These are phyloP conservation scores for Potorous gilbertii DNA, from an alignment of 2,797 vertebrate species.

Conservation along the genomic window DNA sequence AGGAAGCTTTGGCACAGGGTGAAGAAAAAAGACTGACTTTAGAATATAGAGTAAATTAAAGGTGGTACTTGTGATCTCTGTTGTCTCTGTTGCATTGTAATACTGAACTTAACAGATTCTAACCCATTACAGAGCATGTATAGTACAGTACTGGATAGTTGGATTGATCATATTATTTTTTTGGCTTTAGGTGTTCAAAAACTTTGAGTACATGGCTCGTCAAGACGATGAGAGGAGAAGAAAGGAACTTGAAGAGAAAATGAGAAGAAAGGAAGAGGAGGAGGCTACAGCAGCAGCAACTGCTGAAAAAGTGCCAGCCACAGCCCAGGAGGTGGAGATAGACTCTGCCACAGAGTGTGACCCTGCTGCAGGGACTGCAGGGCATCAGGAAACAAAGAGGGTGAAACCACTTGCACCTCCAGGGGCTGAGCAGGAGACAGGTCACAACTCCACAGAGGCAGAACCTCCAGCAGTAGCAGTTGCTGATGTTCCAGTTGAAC, in stretches of 20 bases:
- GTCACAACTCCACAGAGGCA: not conserved
- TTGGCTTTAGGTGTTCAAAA: slow-evolving; percentile 88
- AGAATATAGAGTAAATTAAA: not conserved
- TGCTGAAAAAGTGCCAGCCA: slow-evolving; percentile 81
- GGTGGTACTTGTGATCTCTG: not conserved
- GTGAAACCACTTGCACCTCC: not conserved
- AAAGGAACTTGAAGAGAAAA: slow-evolving; percentile 84
- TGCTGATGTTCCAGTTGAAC: slow-evolving; percentile 20
- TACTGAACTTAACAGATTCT: not conserved
- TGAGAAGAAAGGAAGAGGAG: slow-evolving; percentile 83
- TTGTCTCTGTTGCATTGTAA: not conserved
- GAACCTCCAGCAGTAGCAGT: slow-evolving; percentile 20
- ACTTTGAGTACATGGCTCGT: slow-evolving; percentile 91
- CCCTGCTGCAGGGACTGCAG: not conserved
- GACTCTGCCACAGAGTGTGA: slow-evolving; percentile 65
- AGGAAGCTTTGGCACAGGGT: not conserved
- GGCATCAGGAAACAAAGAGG: slow-evolving; percentile 36
- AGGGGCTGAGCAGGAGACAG: not conserved
- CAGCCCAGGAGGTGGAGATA: slow-evolving; percentile 81
- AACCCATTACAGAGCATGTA: not conserved
- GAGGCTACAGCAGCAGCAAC: slow-evolving; percentile 62
- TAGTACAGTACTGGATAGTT: not conserved
- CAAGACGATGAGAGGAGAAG: slow-evolving; percentile 89
- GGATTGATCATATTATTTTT: slow-evolving; percentile 48
- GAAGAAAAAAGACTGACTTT: not conserved